phyloP scores from a whole-genome alignment of 2,113 vertebrate species.

The Ceyx cyanopectus region DNA sequence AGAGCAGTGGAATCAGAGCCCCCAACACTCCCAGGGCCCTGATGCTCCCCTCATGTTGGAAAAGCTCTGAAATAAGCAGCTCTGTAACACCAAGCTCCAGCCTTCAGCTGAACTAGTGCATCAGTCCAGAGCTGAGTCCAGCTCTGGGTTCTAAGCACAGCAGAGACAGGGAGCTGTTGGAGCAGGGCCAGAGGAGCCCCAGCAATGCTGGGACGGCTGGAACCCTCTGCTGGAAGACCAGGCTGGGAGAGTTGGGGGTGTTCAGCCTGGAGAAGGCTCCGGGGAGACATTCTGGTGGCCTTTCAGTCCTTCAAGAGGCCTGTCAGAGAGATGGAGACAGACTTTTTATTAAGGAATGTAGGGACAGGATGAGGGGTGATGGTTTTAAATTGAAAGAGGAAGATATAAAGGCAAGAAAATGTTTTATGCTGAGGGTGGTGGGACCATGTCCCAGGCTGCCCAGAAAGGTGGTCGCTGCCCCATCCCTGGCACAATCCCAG shows the following conservation, averaged over 20 bases:
- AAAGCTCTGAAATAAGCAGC: neutral
- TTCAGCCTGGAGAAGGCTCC: too few relatives aligned
- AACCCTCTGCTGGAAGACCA: too few relatives aligned
- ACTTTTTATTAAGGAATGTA: too few relatives aligned
- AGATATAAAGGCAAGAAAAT: neutral
- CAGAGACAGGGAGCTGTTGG: neutral
- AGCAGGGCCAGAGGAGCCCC: neutral
- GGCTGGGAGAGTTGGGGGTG: too few relatives aligned
- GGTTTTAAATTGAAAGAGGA: neutral
- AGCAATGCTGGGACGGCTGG: too few relatives aligned
- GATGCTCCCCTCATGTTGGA: rapidly evolving
- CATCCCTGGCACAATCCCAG: neutral
- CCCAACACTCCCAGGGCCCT: neutral
- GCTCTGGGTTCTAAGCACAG: neutral
- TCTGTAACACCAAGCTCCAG: neutral
- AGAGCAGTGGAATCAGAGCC: too few relatives aligned
- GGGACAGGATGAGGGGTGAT: neutral
- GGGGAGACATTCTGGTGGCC: too few relatives aligned
- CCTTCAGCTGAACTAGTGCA: neutral
- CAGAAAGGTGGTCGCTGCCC: neutral
- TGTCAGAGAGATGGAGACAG: too few relatives aligned
- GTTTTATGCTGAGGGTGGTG: neutral
- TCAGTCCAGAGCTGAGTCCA: too few relatives aligned
- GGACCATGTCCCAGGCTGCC: neutral
- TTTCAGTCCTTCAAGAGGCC: too few relatives aligned